Evolutionary conservation across 1,140 invertebrate species (phyloP), one percentile per base, ranked within the genome.

Genomic region (Camponotus vicinus): DNA sequence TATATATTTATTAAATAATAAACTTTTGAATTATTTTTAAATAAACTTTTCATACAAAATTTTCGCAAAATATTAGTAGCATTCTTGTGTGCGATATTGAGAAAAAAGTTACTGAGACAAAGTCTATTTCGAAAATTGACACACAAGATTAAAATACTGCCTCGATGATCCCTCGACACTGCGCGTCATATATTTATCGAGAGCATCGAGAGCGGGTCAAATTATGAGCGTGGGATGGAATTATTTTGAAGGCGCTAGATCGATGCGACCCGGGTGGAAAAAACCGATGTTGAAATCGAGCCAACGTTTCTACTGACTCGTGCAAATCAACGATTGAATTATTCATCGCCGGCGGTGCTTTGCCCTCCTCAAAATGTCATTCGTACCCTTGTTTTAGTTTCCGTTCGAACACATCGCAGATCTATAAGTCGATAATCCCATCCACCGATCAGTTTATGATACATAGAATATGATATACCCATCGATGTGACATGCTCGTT

Each of bases 291-390:
- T 77, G 49, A 89, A 91, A 90, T 86, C 61, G 86, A 89, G 70
- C 83, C 55, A 59, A 91, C 80, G 85, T 87, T 87, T 86, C 86
- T 76, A 69, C 70, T 83, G 63, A 64, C 37, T 75, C 76, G 91
- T 91, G 90, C 90, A 91, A 92, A 92, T 92, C 79, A 78, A 69
- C 66, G 80, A 9, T 27, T 92, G 91, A 92, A 92, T 92, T 86
- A 92, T 92, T 91, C 92, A 92, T 92, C 92, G 91, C 83, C 75
- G 76, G 64, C 32, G 40, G 1, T 21, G 18, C 45, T 32, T 70
- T 80, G 45, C 64, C 71, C 34, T 71, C 37, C 52, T 78, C 32
- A 66, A 57, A 85, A 66, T 3, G 37, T 49, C 45, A 42, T 77
- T 57, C 70, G 32, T 52, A 45, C 55, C 49, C 57, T 77, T 89